Percentiles rank a stretch among this genome's conserved stretches.
Evolutionary conservation across 2,888 invertebrate genomes (phyloP).

Genomic region (Mantis religiosa): DNA sequence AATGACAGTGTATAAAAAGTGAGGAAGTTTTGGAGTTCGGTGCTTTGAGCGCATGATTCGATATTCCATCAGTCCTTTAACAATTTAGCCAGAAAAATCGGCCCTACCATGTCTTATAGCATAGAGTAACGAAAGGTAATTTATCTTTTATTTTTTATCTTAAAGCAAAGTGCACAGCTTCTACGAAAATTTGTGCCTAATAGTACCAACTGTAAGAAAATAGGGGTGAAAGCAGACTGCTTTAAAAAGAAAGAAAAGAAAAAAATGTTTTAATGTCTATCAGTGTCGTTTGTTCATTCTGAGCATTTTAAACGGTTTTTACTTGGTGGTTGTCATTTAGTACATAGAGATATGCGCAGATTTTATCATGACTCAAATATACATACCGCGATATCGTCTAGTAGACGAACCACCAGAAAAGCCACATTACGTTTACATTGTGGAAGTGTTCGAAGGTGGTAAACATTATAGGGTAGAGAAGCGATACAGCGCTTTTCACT

Average conservation of each 20-base stretch:
- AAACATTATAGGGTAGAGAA: constrained; percentile 47
- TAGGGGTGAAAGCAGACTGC: too few species aligned
- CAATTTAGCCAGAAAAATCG: too few species aligned
- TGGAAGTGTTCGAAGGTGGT: constrained; percentile 44
- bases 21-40: too few species aligned
- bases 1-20: too few species aligned
- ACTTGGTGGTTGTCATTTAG: not conserved
- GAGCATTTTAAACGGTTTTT: not conserved
- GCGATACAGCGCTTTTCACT: constrained; percentile 55
- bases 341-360: not conserved
- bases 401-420: constrained; percentile 45
- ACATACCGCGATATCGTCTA: constrained; percentile 45
- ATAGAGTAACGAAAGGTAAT: too few species aligned
- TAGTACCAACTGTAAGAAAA: too few species aligned
- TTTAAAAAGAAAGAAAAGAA: not conserved
- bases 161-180: too few species aligned
- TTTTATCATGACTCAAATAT: constrained; percentile 43
- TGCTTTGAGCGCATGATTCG: too few species aligned
- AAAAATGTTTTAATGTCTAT: not conserved
- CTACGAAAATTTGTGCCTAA: too few species aligned
- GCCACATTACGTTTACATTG: constrained; percentile 47
- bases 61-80: too few species aligned
- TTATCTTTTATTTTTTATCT: too few species aligned
- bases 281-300: not conserved
- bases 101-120: too few species aligned